Conservation (phyloP, 2,113 vertebrate species). For the Peromyscus polionotus region DNA sequence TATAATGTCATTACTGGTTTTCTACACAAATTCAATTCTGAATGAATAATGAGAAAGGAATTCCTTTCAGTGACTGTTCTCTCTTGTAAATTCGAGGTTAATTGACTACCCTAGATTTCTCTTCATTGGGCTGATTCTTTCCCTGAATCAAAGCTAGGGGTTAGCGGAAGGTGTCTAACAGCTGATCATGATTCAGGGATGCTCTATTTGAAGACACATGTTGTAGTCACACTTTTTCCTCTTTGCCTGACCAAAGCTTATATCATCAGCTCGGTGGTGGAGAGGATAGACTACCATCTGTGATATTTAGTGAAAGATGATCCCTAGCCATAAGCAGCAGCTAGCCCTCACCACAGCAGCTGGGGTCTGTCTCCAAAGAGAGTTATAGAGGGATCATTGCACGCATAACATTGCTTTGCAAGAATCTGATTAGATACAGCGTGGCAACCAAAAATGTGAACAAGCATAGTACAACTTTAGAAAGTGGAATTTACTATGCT, state of each 20-base stretch:
- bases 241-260: constrained; percentile 82
- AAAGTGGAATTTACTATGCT: constrained; percentile 71
- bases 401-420: constrained; percentile 83
- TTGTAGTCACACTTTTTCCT: constrained; percentile 78
- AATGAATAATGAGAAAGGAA: constrained; percentile 57
- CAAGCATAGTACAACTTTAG: constrained; percentile 74
- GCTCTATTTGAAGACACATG: constrained; percentile 79
- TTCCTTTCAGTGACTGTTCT: background rate
- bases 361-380: constrained; percentile 88
- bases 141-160: constrained; percentile 49
- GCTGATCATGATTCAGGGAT: constrained; percentile 63
- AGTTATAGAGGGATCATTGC: constrained; percentile 85
- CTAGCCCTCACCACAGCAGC: constrained; percentile 88
- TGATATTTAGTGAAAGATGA: constrained; percentile 88
- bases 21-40: constrained; percentile 51
- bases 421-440: constrained; percentile 85
- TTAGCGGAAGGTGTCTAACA: constrained; percentile 68
- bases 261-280: constrained; percentile 78
- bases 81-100: background rate
- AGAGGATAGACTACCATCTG: constrained; percentile 87
- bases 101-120: background rate
- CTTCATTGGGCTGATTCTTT: background rate
- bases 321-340: constrained; percentile 86
- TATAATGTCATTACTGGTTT: background rate
- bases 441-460: constrained; percentile 78